Evolutionary conservation across 2,888 invertebrate species (phyloP).

Genomic region (Cecidostiba fungosa): DNA sequence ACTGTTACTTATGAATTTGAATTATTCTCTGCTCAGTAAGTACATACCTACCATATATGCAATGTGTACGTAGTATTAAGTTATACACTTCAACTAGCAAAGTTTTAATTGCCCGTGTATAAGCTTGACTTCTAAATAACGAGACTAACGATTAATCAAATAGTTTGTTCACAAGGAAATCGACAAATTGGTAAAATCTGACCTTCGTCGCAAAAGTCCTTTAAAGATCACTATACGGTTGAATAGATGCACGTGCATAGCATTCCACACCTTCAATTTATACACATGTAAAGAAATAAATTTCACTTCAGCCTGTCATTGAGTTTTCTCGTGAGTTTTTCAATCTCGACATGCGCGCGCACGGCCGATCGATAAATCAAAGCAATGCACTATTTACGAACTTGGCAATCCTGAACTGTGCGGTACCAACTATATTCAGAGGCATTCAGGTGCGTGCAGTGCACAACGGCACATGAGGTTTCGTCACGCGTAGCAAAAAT

Average conservation of each 20-base stretch:
- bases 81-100: no score
- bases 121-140: no score
- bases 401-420: background rate
- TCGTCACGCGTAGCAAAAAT: conserved; percentile 22
- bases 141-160: no score
- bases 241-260: background rate
- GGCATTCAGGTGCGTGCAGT: background rate
- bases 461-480: background rate
- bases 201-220: background rate
- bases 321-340: background rate
- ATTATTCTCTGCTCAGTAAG: no score
- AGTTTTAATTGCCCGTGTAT: no score
- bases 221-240: background rate
- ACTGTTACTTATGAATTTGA: background rate
- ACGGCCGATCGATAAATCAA: conserved; percentile 26
- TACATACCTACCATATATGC: background rate
- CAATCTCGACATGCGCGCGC: background rate
- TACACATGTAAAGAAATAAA: conserved; percentile 11
- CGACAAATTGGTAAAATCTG: background rate
- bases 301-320: conserved; percentile 1
- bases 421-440: background rate
- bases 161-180: background rate
- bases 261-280: conserved; percentile 20
- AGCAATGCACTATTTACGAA: conserved; percentile 28
- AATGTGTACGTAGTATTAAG: background rate